Evolutionary conservation across 2,888 invertebrate genomes (phyloP).

Genomic region (Pherbina coryleti): DNA sequence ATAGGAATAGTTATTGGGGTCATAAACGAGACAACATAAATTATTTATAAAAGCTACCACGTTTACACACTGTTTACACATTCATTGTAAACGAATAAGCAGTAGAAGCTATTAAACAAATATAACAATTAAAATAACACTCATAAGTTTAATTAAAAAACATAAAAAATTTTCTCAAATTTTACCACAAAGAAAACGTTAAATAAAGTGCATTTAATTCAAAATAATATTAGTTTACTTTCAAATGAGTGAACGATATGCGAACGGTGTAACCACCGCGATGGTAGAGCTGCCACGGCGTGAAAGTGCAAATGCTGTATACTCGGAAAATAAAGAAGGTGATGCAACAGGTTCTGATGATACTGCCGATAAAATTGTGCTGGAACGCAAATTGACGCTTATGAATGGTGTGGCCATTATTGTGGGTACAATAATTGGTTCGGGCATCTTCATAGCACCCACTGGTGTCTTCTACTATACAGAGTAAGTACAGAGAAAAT

Average conservation of each 20-base stretch:
- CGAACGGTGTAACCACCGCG: slow-evolving; percentile 59
- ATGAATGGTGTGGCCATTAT: slow-evolving; percentile 89
- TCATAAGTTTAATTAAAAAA: neutral
- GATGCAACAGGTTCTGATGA: slow-evolving; percentile 32
- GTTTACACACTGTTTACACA: no score
- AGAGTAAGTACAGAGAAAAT: slow-evolving; percentile 70
- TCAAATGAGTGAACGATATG: slow-evolving; percentile 60
- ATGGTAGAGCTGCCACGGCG: slow-evolving; percentile 51
- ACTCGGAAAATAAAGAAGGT: slow-evolving; percentile 9
- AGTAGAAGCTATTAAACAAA: neutral
- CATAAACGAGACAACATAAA: no score
- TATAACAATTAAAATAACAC: neutral
- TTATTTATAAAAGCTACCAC: no score
- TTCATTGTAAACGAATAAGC: neutral
- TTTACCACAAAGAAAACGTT: neutral
- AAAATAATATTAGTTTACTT: neutral
- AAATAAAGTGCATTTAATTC: neutral
- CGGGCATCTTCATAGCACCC: slow-evolving; percentile 94
- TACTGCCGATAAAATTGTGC: slow-evolving; percentile 73
- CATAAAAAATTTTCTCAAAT: neutral
- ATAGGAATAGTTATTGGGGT: neutral
- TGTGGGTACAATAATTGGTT: slow-evolving; percentile 90
- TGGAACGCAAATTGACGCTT: slow-evolving; percentile 86
- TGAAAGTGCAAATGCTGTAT: neutral
- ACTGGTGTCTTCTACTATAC: slow-evolving; percentile 80